Percentiles rank a stretch among this genome's conserved stretches.
phyloP scores from a whole-genome alignment of 37 sponge, comb jelly and placozoan species.

The Agelas oroides region DNA sequence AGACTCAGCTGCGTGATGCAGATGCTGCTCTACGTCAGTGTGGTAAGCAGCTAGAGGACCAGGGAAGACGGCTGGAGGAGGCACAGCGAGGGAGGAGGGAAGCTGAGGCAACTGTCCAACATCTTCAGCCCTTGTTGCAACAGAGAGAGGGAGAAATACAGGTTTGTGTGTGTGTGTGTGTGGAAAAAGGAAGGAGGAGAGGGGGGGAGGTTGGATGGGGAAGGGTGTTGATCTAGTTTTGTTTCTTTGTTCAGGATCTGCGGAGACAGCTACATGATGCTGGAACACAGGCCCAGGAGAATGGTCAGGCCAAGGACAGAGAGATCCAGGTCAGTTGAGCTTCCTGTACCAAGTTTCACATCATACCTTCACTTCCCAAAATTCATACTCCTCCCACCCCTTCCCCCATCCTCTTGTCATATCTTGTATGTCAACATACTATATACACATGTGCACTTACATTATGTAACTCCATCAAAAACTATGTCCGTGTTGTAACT shows the following conservation, averaged over 20 bases:
- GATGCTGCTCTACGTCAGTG: conserved; percentile 15
- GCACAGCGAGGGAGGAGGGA: conserved; percentile 23
- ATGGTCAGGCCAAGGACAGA: conserved; percentile 9
- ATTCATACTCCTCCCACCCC: too few relatives aligned
- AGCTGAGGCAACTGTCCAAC: conserved; percentile 22
- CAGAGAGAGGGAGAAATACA: conserved; percentile 24
- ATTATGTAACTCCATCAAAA: too few relatives aligned
- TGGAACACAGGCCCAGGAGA: conserved; percentile 10
- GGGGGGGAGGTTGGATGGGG: too few relatives aligned
- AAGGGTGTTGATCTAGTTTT: neutral
- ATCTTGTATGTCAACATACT: neutral
- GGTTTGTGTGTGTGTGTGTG: too few relatives aligned
- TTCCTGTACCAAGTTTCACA: neutral
- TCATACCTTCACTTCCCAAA: neutral
- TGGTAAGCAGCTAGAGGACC: conserved; percentile 28
- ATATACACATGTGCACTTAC: too few relatives aligned
- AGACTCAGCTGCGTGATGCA: conserved; percentile 20
- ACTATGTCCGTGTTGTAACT: too few relatives aligned
- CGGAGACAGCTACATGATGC: conserved; percentile 18
- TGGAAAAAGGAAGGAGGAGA: neutral
- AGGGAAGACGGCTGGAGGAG: conserved; percentile 16
- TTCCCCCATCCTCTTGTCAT: neutral
- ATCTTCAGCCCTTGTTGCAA: conserved; percentile 26
- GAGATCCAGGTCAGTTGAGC: conserved; percentile 1
- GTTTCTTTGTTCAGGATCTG: conserved; percentile 28